Conservation (phyloP, 1,140 invertebrate species). For the Achatina immaculata region DNA sequence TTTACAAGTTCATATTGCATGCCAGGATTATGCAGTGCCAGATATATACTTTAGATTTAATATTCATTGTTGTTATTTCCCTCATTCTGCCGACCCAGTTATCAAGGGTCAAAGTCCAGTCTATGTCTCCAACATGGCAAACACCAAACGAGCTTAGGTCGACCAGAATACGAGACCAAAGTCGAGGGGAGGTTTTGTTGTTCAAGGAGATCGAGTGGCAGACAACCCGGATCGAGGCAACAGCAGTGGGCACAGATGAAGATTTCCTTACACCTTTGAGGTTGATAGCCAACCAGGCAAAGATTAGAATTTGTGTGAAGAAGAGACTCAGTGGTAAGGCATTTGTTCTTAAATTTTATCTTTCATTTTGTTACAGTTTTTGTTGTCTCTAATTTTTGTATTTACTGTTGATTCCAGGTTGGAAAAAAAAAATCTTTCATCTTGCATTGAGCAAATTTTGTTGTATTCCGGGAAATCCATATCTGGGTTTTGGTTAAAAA, state of each 20-base stretch:
- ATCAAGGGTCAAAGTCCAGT: constrained; percentile 91
- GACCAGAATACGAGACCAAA: constrained; percentile 90
- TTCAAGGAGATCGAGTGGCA: constrained; percentile 99
- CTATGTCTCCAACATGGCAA: constrained; percentile 90
- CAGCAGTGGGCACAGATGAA: constrained; percentile 52
- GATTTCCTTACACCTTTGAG: constrained; percentile 82
- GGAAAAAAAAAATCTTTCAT: no score
- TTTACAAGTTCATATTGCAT: no score
- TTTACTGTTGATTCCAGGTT: neutral
- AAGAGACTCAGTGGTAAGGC: constrained; percentile 87
- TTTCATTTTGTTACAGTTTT: no score
- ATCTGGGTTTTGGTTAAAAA: no score
- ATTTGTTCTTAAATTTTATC: constrained; percentile 1
- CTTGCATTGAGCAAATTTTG: no score
- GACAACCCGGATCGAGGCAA: constrained; percentile 93
- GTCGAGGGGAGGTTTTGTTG: constrained; percentile 89
- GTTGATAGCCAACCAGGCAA: constrained; percentile 93
- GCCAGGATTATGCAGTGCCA: no score
- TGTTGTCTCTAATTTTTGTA: neutral
- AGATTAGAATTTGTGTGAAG: constrained; percentile 96
- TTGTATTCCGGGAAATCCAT: neutral
- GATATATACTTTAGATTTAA: no score
- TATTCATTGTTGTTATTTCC: no score
- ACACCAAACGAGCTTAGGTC: constrained; percentile 83
- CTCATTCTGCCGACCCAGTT: no score